phyloP scores from a whole-genome alignment of 2,113 vertebrate species.

The Callipepla californica region DNA sequence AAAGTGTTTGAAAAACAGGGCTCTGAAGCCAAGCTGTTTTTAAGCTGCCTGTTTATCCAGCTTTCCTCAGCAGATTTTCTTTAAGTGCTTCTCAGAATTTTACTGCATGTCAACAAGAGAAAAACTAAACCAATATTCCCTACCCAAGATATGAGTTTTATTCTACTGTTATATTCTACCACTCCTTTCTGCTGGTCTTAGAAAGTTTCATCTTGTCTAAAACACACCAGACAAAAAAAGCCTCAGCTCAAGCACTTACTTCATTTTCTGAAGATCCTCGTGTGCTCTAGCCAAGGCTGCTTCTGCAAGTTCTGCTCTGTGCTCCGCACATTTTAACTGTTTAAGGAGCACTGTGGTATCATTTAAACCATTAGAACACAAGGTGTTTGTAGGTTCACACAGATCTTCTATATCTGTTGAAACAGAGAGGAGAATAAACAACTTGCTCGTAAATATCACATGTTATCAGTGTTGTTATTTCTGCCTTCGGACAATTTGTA shows the following conservation, averaged over 20 bases:
- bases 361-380: constrained; percentile 50
- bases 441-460: neutral
- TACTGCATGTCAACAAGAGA: neutral
- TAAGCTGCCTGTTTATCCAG: neutral
- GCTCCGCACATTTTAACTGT: constrained; percentile 81
- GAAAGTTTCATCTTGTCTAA: neutral
- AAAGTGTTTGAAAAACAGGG: neutral
- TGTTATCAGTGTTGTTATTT: neutral
- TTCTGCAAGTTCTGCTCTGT: constrained; percentile 82
- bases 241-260: constrained; percentile 67
- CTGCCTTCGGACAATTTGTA: neutral
- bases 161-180: neutral
- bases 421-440: neutral
- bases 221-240: neutral
- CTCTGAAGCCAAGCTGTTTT: neutral
- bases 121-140: neutral
- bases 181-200: neutral
- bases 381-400: constrained; percentile 44
- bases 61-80: neutral
- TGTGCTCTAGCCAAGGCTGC: constrained; percentile 84
- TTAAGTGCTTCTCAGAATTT: neutral
- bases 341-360: constrained; percentile 68
- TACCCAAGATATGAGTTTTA: neutral
- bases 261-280: constrained; percentile 92
- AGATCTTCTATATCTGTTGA: constrained; percentile 89